phyloP scores from a whole-genome alignment of 2,888 invertebrate genomes.

The Colostygia pectinataria region DNA sequence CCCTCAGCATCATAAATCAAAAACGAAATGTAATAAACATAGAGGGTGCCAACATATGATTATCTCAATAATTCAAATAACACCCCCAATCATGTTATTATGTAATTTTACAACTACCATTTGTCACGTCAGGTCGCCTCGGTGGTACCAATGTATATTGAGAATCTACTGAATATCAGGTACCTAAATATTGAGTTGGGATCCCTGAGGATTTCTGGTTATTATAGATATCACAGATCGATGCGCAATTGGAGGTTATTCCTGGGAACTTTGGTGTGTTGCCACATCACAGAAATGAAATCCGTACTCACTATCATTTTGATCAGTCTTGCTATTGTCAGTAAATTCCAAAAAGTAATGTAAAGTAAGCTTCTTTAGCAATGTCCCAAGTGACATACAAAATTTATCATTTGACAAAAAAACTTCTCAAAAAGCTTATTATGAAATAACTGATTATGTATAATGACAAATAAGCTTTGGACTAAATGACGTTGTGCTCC shows the following conservation, averaged over 20 bases:
- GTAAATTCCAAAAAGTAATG: no score
- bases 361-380: no score
- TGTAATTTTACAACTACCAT: conserved; percentile 44
- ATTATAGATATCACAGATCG: conserved; percentile 37
- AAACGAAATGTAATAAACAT: conserved; percentile 40
- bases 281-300: not conserved
- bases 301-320: no score
- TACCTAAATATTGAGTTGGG: conserved; percentile 28
- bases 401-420: no score
- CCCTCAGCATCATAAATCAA: conserved; percentile 38
- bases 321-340: no score
- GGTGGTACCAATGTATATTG: conserved; percentile 24
- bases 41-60: conserved; percentile 40
- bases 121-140: conserved; percentile 48
- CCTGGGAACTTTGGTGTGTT: not conserved
- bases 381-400: no score
- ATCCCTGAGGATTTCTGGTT: conserved; percentile 35
- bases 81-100: conserved; percentile 42
- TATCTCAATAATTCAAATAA: conserved; percentile 39
- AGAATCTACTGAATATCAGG: conserved; percentile 21
- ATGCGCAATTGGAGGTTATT: conserved; percentile 18
- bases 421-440: no score
- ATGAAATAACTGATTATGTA: no score
- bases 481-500: no score
- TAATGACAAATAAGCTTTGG: no score